These are phyloP conservation scores for Phylloscopus trochilus DNA, from an alignment of 2,113 vertebrate species.

Conservation along the genomic window DNA sequence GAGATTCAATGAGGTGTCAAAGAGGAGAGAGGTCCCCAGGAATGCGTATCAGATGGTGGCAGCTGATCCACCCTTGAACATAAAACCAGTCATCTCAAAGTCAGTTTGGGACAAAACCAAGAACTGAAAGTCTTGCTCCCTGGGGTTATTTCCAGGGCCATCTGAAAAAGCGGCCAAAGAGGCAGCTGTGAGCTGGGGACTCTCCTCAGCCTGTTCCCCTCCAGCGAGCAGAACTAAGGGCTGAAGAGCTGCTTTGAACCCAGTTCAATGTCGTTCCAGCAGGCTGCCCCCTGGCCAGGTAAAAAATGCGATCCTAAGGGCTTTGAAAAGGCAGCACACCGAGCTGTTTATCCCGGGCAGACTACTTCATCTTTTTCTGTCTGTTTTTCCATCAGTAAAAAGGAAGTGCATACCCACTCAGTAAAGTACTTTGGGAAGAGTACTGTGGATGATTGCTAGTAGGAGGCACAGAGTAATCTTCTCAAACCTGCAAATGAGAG, in stretches of 20 bases:
- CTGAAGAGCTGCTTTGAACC: background rate
- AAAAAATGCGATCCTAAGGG: background rate
- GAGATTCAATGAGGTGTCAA: background rate
- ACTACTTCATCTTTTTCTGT: background rate
- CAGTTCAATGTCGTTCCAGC: fast-evolving
- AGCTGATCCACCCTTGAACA: background rate
- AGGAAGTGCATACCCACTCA: background rate
- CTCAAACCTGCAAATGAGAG: background rate
- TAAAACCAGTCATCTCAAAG: background rate
- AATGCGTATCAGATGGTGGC: background rate
- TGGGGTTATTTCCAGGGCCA: background rate
- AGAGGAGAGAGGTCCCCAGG: background rate
- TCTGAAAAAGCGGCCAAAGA: fast-evolving
- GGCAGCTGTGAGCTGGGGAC: background rate
- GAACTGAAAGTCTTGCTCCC: background rate
- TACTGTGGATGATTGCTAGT: background rate
- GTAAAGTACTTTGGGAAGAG: background rate
- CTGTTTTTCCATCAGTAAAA: background rate
- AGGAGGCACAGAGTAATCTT: conserved; percentile 11
- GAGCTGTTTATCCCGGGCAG: background rate
- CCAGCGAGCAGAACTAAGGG: fast-evolving
- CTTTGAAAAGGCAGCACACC: background rate
- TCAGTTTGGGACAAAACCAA: background rate
- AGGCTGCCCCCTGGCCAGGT: background rate
- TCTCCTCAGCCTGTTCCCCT: background rate